phyloP scores from a whole-genome alignment of 2,113 vertebrate species.

The Chinchilla lanigera region DNA sequence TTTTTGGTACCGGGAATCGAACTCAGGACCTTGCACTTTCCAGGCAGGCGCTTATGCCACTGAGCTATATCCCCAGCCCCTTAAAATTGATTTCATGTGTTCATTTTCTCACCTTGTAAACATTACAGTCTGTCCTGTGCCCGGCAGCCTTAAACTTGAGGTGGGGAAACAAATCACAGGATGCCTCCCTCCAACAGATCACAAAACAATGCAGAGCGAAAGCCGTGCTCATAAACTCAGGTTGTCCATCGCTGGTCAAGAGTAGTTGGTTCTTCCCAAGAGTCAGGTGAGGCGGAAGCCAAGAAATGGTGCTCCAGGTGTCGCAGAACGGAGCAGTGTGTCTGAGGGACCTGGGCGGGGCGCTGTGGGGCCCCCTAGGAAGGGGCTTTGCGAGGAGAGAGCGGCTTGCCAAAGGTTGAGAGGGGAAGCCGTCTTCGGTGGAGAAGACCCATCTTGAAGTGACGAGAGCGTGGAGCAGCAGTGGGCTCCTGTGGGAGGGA shows the following conservation, averaged over 20 bases:
- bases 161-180: neutral
- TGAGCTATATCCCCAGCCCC: too few species aligned
- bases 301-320: neutral
- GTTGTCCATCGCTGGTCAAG: neutral
- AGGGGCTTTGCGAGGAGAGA: neutral
- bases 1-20: too few species aligned
- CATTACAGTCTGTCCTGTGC: neutral
- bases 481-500: neutral
- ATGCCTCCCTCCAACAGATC: neutral
- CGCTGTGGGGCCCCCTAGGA: neutral
- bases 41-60: too few species aligned
- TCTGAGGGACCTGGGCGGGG: neutral
- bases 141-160: neutral
- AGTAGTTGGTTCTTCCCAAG: neutral
- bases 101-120: neutral
- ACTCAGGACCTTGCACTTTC: too few species aligned
- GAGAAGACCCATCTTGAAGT: neutral
- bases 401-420: neutral
- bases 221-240: neutral
- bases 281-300: neutral
- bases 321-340: neutral
- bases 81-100: too few species aligned
- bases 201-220: neutral
- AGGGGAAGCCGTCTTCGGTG: constrained; percentile 17
- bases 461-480: neutral